Percentiles rank a stretch among this genome's conserved stretches.
Conservation (phyloP, 2,888 invertebrate genomes). For the Pristionchus mayeri region DNA sequence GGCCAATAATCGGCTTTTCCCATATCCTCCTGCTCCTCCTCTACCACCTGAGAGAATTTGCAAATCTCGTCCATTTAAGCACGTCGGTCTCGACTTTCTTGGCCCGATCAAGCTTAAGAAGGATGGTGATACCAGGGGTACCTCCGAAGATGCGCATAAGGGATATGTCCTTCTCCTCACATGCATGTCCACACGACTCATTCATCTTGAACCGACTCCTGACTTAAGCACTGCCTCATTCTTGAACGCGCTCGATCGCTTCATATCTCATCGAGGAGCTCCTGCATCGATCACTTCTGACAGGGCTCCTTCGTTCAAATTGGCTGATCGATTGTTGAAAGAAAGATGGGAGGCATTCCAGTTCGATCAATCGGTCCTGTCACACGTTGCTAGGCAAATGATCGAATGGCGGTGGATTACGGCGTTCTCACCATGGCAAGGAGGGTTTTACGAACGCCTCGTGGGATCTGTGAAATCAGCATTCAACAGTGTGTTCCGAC, state of each 20-base stretch:
- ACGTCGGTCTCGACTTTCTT: constrained; percentile 75
- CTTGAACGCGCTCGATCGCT: constrained; percentile 72
- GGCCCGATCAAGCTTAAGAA: constrained; percentile 75
- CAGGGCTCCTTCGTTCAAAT: constrained; percentile 77
- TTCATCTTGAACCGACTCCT: constrained; percentile 76
- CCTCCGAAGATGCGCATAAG: constrained; percentile 64
- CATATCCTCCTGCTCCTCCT: constrained; percentile 72
- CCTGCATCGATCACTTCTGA: constrained; percentile 73
- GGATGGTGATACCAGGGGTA: constrained; percentile 52
- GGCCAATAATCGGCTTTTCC: constrained; percentile 55
- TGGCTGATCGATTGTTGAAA: background rate
- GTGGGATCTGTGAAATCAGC: constrained; percentile 45
- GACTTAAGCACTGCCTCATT: constrained; percentile 73
- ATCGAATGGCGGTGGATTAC: constrained; percentile 47
- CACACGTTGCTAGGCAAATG: background rate
- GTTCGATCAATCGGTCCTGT: background rate
- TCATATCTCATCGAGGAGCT: constrained; percentile 74
- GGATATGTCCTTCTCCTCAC: constrained; percentile 76
- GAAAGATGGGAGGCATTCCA: background rate
- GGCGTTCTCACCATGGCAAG: constrained; percentile 49
- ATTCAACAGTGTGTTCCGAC: background rate
- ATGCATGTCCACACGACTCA: constrained; percentile 76
- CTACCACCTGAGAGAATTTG: constrained; percentile 72
- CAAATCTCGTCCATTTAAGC: constrained; percentile 68
- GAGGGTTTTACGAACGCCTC: constrained; percentile 50